Evolutionary conservation across 2,113 vertebrate genomes (phyloP), one percentile per base, ranked within the genome.

Genomic region (Salvelinus namaycush): DNA sequence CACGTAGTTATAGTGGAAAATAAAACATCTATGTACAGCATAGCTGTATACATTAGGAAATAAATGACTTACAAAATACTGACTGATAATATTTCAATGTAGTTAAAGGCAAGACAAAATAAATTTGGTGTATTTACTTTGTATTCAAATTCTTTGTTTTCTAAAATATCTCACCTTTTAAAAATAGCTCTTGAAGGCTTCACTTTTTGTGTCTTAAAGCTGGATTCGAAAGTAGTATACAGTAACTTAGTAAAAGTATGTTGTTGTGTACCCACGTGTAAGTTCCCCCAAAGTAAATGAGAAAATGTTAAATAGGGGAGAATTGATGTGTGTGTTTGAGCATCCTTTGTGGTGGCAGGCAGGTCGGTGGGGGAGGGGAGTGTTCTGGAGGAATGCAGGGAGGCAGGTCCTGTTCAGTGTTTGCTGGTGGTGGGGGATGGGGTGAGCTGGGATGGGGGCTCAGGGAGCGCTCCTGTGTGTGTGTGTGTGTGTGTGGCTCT

Each of bases 341-440:
- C 89, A 92, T 92, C 94, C 91, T 93, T 88, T 62, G 59, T 62
- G 74, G 93, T 90, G 87, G 93, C 93, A 54, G 51, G 59, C 59
- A 93, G 93, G 93, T 94, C 87, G 81, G 83, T 72, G 90, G 93
- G 91, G 89, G 88, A 85, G 82, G 91, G 93, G 87, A 90, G 75
- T 54, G 83, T 81, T 89, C 77, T 83, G 87, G 89, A 93, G 95
- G 95, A 96, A 97, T 96, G 95, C 90, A 87, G 93, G 92, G 93
- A 94, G 91, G 93, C 93, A 91, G 91, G 91, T 93, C 93, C 91
- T 87, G 91, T 80, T 83, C 83, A 79, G 83, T 76, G 29, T 66
- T 27, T 39, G 80, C 31, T 22, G 79, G 11, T 22, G 49, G 54
- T 26, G 48, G 86, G 89, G 90, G 86, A 88, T 90, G 84, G 80